phyloP scores from a whole-genome alignment of 2,797 vertebrate genomes.

The Coregonus suidteri region DNA sequence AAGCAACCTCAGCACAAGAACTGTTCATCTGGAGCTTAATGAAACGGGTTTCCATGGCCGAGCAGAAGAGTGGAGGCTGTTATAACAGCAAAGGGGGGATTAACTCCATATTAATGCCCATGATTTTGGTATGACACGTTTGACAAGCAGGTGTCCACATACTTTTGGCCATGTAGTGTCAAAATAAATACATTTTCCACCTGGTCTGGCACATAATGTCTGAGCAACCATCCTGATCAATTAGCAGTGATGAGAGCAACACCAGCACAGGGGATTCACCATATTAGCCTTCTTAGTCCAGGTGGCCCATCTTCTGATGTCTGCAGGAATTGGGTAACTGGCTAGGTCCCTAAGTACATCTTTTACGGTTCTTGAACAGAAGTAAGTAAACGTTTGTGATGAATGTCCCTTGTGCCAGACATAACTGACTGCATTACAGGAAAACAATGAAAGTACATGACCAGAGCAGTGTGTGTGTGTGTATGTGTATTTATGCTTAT shows the following conservation, averaged over 20 bases:
- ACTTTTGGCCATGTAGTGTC: too few relatives aligned
- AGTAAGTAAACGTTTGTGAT: too few relatives aligned
- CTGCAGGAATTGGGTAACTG: slow-evolving; percentile 63
- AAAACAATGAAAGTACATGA: slow-evolving; percentile 55
- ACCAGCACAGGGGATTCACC: slow-evolving; percentile 49
- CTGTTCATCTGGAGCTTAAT: too few relatives aligned
- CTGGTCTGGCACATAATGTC: slow-evolving; percentile 55
- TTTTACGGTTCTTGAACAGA: too few relatives aligned
- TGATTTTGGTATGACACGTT: too few relatives aligned
- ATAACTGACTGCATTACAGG: slow-evolving; percentile 32
- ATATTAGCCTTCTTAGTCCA: slow-evolving; percentile 46
- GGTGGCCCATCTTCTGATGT: slow-evolving; percentile 46
- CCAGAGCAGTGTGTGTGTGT: slow-evolving; percentile 46
- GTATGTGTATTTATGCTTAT: slow-evolving; percentile 36
- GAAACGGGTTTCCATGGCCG: too few relatives aligned
- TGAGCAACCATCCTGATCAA: slow-evolving; percentile 60
- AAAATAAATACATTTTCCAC: slow-evolving; percentile 53
- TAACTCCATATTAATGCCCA: too few relatives aligned
- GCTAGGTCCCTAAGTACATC: slow-evolving; percentile 15
- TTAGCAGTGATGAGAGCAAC: slow-evolving; percentile 60
- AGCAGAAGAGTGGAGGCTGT: too few relatives aligned
- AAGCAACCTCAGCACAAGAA: too few relatives aligned
- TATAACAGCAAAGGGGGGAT: too few relatives aligned
- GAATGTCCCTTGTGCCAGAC: too few relatives aligned
- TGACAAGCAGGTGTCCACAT: too few relatives aligned